Conservation (phyloP, 2,113 vertebrate genomes). For the Copsychus sechellarum region DNA sequence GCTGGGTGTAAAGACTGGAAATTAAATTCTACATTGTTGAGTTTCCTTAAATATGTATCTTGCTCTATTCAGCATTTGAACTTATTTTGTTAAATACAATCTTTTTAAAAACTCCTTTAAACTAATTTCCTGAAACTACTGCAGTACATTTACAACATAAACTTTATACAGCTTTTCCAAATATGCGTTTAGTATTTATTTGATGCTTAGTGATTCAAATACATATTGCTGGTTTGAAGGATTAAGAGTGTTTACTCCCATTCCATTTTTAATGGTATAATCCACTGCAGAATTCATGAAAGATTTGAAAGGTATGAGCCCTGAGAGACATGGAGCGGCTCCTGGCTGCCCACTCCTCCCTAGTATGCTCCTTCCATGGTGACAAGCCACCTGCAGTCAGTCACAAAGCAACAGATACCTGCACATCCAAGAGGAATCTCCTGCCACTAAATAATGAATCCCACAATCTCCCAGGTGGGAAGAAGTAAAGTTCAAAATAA, state of each 20-base stretch:
- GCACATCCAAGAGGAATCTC: not conserved
- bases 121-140: not conserved
- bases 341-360: not conserved
- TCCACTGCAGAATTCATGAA: not conserved
- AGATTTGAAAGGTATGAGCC: not conserved
- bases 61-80: not conserved
- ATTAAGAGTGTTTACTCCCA: not conserved
- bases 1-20: not conserved
- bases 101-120: not conserved
- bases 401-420: not conserved
- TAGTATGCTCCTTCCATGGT: fast-evolving
- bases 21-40: not conserved
- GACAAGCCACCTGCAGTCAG: not conserved
- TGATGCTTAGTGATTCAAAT: not conserved
- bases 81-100: not conserved
- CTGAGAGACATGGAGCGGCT: not conserved
- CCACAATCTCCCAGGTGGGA: not conserved
- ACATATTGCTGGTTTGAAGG: not conserved
- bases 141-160: not conserved
- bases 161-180: not conserved
- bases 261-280: not conserved
- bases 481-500: not conserved
- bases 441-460: not conserved
- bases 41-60: not conserved
- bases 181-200: not conserved